Conservation (phyloP, 2,113 vertebrate genomes). For the Gambusia holbrooki region DNA sequence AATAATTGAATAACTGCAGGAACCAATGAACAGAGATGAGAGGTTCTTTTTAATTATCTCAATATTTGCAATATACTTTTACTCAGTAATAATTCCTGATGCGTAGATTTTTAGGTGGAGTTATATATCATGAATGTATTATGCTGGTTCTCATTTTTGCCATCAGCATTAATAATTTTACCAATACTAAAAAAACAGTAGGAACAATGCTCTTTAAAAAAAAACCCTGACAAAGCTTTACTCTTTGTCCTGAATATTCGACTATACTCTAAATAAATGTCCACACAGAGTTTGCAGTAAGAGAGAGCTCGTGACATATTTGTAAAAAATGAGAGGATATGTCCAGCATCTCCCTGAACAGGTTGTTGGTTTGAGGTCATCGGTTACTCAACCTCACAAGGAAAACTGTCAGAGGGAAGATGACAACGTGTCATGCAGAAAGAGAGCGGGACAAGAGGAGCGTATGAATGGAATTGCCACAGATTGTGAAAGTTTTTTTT, state of each 20-base stretch:
- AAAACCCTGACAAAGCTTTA: not conserved
- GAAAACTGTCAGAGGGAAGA: slow-evolving; percentile 26
- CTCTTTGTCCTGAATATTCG: not conserved
- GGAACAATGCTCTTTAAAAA: not conserved
- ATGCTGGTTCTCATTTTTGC: not conserved
- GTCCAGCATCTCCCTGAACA: not conserved
- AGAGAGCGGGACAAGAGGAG: slow-evolving; percentile 15
- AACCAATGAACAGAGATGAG: no score
- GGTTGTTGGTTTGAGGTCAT: slow-evolving; percentile 25
- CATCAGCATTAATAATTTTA: not conserved
- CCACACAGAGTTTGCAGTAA: no score
- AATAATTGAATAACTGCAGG: no score
- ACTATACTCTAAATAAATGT: no score
- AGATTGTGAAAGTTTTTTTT: not conserved
- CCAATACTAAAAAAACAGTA: not conserved
- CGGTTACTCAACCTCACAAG: slow-evolving; percentile 2
- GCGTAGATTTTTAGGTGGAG: not conserved
- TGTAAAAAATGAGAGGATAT: not conserved
- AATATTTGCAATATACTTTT: no score
- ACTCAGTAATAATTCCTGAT: not conserved
- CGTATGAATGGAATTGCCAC: slow-evolving; percentile 20
- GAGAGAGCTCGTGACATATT: not conserved
- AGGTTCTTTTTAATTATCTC: no score
- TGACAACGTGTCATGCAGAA: not conserved
- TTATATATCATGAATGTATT: not conserved